These are phyloP conservation scores for Hydroisotoma schaefferi DNA, from an alignment of 2,888 invertebrate genomes.

Conservation along the genomic window DNA sequence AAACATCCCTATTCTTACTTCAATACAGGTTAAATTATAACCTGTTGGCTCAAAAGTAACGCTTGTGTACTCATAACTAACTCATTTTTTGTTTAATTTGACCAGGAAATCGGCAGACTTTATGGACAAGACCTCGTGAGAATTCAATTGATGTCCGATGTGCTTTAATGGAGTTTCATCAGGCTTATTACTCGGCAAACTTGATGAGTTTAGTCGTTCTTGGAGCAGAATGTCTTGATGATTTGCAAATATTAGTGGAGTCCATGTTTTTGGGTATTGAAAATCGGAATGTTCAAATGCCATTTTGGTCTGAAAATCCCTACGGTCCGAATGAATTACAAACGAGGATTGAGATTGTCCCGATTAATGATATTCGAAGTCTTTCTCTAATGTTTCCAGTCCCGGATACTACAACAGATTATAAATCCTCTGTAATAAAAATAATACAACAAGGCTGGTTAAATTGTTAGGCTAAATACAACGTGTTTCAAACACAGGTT, in stretches of 20 bases:
- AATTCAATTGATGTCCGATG: constrained; percentile 77
- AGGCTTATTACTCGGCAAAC: constrained; percentile 23
- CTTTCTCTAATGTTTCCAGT: constrained; percentile 62
- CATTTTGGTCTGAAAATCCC: constrained; percentile 77
- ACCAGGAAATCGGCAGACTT: constrained; percentile 21
- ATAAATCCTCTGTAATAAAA: constrained; percentile 79
- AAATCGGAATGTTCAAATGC: constrained; percentile 68
- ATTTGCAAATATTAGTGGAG: constrained; percentile 12
- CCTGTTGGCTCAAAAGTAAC: neutral
- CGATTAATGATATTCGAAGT: constrained; percentile 63
- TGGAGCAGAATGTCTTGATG: constrained; percentile 22
- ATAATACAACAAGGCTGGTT: neutral
- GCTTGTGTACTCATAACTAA: neutral
- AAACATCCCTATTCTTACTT: constrained; percentile 87
- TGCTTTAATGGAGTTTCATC: constrained; percentile 53
- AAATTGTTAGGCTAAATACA: neutral
- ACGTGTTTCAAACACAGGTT: constrained; percentile 63
- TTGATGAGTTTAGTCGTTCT: constrained; percentile 31
- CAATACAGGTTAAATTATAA: constrained; percentile 69
- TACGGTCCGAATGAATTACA: constrained; percentile 70
- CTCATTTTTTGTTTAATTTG: neutral
- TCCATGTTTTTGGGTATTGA: constrained; percentile 23
- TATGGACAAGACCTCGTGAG: constrained; percentile 60
- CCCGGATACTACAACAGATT: constrained; percentile 75
- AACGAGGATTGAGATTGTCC: constrained; percentile 70